phyloP scores from a whole-genome alignment of 2,113 vertebrate genomes.

The Hypanus sabinus region DNA sequence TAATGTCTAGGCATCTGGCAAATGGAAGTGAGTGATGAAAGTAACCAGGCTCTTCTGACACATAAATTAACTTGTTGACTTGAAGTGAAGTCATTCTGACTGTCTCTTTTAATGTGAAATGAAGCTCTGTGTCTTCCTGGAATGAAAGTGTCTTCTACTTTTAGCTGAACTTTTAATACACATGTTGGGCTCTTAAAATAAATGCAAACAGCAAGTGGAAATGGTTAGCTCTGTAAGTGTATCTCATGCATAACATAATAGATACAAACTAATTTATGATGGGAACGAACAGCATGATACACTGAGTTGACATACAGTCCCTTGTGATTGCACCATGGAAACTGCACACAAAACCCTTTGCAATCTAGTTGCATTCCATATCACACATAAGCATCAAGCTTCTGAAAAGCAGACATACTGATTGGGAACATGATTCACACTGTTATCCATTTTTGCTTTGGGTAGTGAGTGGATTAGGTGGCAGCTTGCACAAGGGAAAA shows the following conservation, averaged over 20 bases:
- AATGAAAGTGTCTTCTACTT: neutral
- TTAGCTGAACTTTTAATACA: neutral
- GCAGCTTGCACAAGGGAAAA: neutral
- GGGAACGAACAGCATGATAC: neutral
- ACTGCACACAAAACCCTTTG: neutral
- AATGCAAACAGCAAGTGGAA: neutral
- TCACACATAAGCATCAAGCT: neutral
- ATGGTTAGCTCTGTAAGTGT: neutral
- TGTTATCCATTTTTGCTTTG: neutral
- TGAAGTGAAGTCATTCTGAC: neutral
- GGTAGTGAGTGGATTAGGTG: neutral
- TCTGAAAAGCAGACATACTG: neutral
- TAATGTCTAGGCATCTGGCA: neutral
- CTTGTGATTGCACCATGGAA: neutral
- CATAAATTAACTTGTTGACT: neutral
- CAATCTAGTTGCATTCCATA: neutral
- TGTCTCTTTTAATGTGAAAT: neutral
- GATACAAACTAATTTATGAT: neutral
- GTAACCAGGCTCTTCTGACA: neutral
- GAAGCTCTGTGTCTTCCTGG: neutral
- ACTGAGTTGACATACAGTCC: neutral
- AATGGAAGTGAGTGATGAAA: neutral
- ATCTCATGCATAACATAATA: neutral
- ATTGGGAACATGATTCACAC: neutral
- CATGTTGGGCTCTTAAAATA: neutral